Conservation (phyloP, 2,113 vertebrate genomes). For the Equus przewalskii region DNA sequence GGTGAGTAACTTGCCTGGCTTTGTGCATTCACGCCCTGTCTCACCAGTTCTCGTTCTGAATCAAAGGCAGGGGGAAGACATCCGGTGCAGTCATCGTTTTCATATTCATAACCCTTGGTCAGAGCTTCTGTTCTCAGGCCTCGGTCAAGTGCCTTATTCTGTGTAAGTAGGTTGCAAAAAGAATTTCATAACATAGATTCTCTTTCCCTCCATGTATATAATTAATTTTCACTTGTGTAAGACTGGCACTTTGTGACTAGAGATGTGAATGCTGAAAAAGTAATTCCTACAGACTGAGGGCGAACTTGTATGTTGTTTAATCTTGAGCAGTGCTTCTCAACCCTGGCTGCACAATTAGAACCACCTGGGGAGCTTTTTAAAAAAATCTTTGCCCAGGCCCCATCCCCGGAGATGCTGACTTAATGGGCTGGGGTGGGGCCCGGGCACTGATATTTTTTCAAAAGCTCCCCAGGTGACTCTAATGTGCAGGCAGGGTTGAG, state of each 20-base stretch:
- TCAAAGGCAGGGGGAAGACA: not conserved
- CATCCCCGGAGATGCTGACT: conserved; percentile 28
- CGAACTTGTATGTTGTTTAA: conserved; percentile 5
- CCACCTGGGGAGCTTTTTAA: conserved; percentile 50
- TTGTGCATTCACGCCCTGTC: not conserved
- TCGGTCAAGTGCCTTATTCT: not conserved
- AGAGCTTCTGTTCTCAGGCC: not conserved
- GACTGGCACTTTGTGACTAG: not conserved
- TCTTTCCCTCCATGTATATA: not conserved
- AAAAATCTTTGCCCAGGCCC: not conserved
- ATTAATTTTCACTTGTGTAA: conserved; percentile 41
- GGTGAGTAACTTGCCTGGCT: not conserved
- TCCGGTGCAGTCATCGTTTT: not conserved
- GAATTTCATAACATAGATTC: not conserved
- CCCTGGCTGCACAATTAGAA: conserved; percentile 59
- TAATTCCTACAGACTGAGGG: not conserved
- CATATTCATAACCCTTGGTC: not conserved
- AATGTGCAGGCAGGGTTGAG: conserved; percentile 28
- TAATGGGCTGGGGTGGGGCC: conserved; percentile 45
- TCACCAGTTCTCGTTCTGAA: not conserved
- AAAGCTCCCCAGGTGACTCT: conserved; percentile 58
- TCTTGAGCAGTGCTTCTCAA: conserved; percentile 58
- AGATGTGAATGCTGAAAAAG: not conserved
- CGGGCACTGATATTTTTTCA: not conserved
- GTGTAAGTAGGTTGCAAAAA: not conserved